phyloP scores from a whole-genome alignment of 2,888 invertebrate species.

The Thelaira solivaga region DNA sequence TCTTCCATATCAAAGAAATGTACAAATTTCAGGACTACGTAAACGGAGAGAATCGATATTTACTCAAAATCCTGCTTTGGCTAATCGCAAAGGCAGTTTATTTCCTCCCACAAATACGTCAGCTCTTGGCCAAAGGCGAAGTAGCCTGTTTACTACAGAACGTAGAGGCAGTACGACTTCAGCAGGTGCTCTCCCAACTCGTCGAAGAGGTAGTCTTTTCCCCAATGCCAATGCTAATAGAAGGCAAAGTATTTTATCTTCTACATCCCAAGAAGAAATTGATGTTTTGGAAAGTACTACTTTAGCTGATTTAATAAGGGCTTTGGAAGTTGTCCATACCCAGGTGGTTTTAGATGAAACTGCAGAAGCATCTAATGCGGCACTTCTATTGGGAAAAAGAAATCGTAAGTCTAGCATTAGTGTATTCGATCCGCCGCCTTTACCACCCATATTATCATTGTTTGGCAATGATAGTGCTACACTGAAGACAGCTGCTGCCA shows the following conservation, averaged over 20 bases:
- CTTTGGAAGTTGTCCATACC: constrained; percentile 83
- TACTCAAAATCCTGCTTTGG: constrained; percentile 71
- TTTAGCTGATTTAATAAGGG: constrained; percentile 88
- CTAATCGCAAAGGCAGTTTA: constrained; percentile 72
- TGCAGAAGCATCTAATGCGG: constrained; percentile 66
- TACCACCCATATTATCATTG: constrained; percentile 78
- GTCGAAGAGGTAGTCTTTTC: constrained; percentile 72
- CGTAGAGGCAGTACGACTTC: constrained; percentile 64
- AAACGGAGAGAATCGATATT: constrained; percentile 73
- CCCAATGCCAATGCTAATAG: constrained; percentile 66
- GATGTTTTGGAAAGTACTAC: constrained; percentile 87
- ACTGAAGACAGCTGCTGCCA: constrained; percentile 69
- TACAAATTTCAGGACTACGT: constrained; percentile 52
- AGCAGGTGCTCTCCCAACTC: constrained; percentile 63
- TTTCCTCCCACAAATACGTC: constrained; percentile 67
- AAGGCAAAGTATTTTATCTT: constrained; percentile 74
- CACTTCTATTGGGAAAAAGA: constrained; percentile 64
- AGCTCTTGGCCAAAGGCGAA: constrained; percentile 69
- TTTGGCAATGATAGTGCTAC: constrained; percentile 74
- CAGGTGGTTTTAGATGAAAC: constrained; percentile 75
- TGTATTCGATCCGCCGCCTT: constrained; percentile 76
- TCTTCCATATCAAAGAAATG: constrained; percentile 68
- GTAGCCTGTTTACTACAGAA: constrained; percentile 66
- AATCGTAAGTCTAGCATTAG: constrained; percentile 80
- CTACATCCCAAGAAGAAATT: constrained; percentile 72